These are phyloP conservation scores for Cirrhinus molitorella DNA, from an alignment of 2,797 vertebrate genomes.

Conservation along the genomic window DNA sequence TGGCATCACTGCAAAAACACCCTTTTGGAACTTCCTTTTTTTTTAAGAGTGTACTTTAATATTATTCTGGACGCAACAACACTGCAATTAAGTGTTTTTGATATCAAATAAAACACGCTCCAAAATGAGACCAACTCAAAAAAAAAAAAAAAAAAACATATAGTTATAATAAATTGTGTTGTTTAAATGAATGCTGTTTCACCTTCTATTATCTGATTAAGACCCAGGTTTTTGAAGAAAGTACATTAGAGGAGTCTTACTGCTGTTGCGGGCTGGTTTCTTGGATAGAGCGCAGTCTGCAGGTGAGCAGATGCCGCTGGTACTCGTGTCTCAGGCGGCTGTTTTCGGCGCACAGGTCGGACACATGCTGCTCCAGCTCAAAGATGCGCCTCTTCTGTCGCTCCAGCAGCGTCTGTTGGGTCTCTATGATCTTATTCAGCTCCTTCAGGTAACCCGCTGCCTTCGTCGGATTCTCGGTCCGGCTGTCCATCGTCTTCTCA, in stretches of 20 bases:
- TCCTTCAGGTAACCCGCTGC: constrained; percentile 92
- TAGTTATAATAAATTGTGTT: background rate
- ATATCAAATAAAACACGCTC: background rate
- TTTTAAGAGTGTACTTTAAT: background rate
- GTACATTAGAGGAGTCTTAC: constrained; percentile 76
- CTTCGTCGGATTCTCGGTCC: constrained; percentile 85
- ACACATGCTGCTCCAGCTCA: constrained; percentile 96
- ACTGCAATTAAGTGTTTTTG: background rate
- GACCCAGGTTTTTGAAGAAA: background rate
- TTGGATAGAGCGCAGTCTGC: constrained; percentile 83
- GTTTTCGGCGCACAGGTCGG: constrained; percentile 89
- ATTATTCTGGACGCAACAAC: background rate
- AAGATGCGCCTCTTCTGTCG: constrained; percentile 89
- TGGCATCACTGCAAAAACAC: no score
- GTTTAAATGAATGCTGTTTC: no score
- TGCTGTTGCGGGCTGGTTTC: constrained; percentile 81
- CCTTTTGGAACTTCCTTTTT: no score
- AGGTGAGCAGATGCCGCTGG: constrained; percentile 90
- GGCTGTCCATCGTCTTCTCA: constrained; percentile 80
- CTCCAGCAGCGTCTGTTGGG: constrained; percentile 94
- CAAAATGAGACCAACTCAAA: background rate
- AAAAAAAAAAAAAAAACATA: background rate
- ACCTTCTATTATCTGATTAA: no score
- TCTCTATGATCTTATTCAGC: constrained; percentile 95
- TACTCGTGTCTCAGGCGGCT: constrained; percentile 87